Evolutionary conservation across 1,140 invertebrate species (phyloP), one percentile per base, ranked within the genome.

Genomic region (Drosophila seguyi): DNA sequence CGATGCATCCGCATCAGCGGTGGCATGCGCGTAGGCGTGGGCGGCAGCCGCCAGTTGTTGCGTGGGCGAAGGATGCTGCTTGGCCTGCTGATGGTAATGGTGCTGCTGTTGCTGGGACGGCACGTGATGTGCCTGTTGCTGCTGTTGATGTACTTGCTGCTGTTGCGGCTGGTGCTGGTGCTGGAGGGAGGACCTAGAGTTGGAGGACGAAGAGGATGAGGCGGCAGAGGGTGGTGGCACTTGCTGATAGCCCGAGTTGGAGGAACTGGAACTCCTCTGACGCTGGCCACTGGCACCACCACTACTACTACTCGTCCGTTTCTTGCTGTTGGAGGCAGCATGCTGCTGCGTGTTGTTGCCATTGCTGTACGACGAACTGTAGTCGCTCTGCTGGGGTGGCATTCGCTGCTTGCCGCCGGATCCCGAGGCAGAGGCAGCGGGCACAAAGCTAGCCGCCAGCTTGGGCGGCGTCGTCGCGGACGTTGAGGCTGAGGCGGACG

Each of bases 11-110:
- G 60, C 56, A 39, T 72, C 72, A 6, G 76, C 44, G 34, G 79
- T 69, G 8, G 78, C 58, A n/a, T 90, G 63, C 31, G 77, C 74
- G 38, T 84, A 91, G 7, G 87, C 84, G 48, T 91, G 82, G 5
- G 82, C 86, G n/a, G 86, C 86, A 14, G 80, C 86, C 6, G 90
- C 90, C 47, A 92, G 34, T 65, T 92, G 86, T 57, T 92, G 90
- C 48, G 90, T 90, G 34, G 90, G 90, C 48, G 90, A 91, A 13
- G 91, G 82, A 74, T 92, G 91, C 50, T 92, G 91, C 52, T 90
- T 90, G 39, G 74, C 65, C 41, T 68, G 56, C n/a, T 68, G 67
- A 4, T 66, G 65, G 29, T 81, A 65, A 11, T 76, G 53, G 25
- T 71, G 45, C 4, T 69, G 78, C 20, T 47, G 72, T 22, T 67